Percentiles rank a stretch among this genome's conserved stretches.
phyloP scores from a whole-genome alignment of 2,797 vertebrate species.

The Naso thynnoides region DNA sequence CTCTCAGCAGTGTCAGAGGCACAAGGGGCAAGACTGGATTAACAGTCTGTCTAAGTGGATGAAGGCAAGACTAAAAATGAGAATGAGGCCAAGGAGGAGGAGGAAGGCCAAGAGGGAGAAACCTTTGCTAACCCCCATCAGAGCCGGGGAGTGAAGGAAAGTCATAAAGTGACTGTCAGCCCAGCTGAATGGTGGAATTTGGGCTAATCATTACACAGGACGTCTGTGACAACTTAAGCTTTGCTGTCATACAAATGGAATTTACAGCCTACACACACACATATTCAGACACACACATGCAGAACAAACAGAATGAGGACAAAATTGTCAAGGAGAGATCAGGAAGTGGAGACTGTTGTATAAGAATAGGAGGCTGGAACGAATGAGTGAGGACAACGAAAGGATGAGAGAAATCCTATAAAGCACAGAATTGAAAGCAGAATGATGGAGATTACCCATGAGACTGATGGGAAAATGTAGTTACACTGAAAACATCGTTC shows the following conservation, averaged over 20 bases:
- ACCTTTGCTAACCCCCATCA: constrained; percentile 10
- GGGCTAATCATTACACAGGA: constrained; percentile 50
- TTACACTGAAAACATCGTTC: constrained; percentile 22
- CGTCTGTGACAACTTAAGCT: constrained; percentile 45
- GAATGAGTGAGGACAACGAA: constrained; percentile 40
- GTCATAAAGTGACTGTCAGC: constrained; percentile 43
- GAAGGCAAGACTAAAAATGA: constrained; percentile 35
- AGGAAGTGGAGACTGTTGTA: not conserved
- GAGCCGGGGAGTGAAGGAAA: constrained; percentile 8
- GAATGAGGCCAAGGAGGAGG: constrained; percentile 4
- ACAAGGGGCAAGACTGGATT: constrained; percentile 32
- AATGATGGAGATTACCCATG: constrained; percentile 45
- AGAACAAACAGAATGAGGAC: not conserved
- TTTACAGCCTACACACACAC: constrained; percentile 19
- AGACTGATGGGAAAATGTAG: constrained; percentile 22
- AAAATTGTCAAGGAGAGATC: constrained; percentile 6
- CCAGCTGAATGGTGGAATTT: constrained; percentile 33
- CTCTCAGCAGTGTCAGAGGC: constrained; percentile 25
- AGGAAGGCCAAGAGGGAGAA: not conserved
- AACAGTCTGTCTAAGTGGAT: constrained; percentile 42
- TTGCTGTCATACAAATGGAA: constrained; percentile 29
- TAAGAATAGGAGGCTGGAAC: constrained; percentile 26
- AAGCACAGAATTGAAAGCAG: constrained; percentile 19
- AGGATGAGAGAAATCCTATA: constrained; percentile 48
- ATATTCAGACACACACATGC: constrained; percentile 1